A percentile compares a stretch with the other conserved stretches of the same genome.
Conservation (phyloP, 2,113 vertebrate species). For the crab-eating macaque (Macaca fascicularis) region DNA sequence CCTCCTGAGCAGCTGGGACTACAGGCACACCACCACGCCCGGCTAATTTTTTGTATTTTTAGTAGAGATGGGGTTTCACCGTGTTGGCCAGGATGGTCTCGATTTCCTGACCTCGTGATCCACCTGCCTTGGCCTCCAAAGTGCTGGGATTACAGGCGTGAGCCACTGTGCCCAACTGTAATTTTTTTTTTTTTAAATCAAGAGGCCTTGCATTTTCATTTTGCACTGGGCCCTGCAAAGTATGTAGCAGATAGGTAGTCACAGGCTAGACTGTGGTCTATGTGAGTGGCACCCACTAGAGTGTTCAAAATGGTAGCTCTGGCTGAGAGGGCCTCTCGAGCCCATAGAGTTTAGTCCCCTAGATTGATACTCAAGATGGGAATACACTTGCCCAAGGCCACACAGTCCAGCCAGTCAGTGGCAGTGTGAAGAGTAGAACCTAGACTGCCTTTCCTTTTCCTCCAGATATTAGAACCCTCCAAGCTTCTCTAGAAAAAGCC, state of each 20-base stretch:
- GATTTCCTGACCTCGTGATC: too few species aligned
- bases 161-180: too few species aligned
- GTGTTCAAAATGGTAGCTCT: neutral
- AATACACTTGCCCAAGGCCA: slow-evolving; percentile 7
- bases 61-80: too few species aligned
- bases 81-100: too few species aligned
- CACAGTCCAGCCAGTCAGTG: neutral
- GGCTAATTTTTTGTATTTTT: too few species aligned
- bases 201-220: neutral
- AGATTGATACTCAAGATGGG: neutral
- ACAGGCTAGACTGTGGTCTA: neutral
- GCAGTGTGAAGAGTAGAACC: neutral
- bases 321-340: neutral
- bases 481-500: neutral
- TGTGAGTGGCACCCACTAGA: neutral
- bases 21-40: too few species aligned
- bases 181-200: neutral
- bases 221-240: neutral
- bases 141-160: too few species aligned
- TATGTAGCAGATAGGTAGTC: neutral
- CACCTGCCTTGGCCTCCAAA: too few species aligned
- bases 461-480: neutral
- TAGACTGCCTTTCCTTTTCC: slow-evolving; percentile 8
- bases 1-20: too few species aligned
- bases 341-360: neutral